These are phyloP conservation scores for Rhodeus uyekii DNA, from an alignment of 2,797 vertebrate species.

Conservation along the genomic window DNA sequence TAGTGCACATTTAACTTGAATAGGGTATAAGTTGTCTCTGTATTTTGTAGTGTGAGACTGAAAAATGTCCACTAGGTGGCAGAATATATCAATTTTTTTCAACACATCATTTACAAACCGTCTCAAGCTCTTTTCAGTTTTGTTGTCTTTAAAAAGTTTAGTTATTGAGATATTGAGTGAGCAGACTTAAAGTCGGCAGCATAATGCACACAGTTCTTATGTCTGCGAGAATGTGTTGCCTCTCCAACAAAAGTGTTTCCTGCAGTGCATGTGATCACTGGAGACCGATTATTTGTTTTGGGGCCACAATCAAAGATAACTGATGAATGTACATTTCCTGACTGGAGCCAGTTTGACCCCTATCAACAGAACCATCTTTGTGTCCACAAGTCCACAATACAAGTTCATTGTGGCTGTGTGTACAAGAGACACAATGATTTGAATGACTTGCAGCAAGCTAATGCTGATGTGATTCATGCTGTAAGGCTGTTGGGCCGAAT, in stretches of 20 bases:
- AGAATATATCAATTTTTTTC: neutral
- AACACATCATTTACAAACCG: neutral
- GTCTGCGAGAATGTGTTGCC: neutral
- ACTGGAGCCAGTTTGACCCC: constrained; percentile 50
- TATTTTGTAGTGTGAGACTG: neutral
- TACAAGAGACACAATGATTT: constrained; percentile 49
- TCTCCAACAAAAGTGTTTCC: constrained; percentile 25
- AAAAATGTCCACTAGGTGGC: constrained; percentile 50
- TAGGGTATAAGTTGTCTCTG: neutral
- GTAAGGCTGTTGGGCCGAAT: constrained; percentile 5
- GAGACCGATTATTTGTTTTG: constrained; percentile 47
- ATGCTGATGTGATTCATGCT: constrained; percentile 15
- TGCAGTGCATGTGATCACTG: neutral
- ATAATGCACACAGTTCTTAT: neutral
- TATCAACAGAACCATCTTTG: constrained; percentile 56
- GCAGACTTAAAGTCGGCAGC: too few species aligned
- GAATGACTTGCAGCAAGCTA: constrained; percentile 31
- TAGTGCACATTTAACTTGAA: neutral
- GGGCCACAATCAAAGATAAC: constrained; percentile 44
- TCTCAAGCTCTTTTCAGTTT: neutral
- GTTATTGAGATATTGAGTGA: neutral
- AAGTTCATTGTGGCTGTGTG: constrained; percentile 52
- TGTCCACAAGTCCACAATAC: constrained; percentile 40
- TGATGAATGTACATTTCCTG: constrained; percentile 53
- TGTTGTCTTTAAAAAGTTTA: neutral